Base-by-base conservation (phyloP, 53 echinoderm and acorn worm genomes). In the Paelopatides confundens region DNA sequence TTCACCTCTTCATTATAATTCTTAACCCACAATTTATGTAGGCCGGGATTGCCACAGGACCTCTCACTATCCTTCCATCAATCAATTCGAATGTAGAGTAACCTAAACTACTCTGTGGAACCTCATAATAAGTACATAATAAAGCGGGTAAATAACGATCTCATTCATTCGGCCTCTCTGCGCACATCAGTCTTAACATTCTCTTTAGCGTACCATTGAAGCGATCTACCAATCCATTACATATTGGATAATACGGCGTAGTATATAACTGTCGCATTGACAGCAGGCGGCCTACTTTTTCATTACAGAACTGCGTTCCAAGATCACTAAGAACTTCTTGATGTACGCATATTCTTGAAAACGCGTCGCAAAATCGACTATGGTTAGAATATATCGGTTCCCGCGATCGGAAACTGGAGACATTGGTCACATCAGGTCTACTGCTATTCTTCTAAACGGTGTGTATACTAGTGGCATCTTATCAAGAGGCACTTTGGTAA, bases 11-110 rank as follows among this genome's bases (percentile, higher is more conserved):
- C 87, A 66, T 77, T 65, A 1, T 3, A 10, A 6, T 33, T 26
- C 33, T 71, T 31, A 1, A 67, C 92, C 33, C 93, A 93, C 11
- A 88, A 31, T 10, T 94, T 91, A 65, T 85, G 28, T 2, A 94
- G 47, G n/a, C n/a, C n/a, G n/a, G n/a, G 37, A 94, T 89, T 24
- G 62, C 54, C 5, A 94, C 23, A 6, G 95, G 92, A 12, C 92
- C 95, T 35, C 95, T 79, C 28, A 94, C 92, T 5, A 63, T 70
- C 28, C 95, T 82, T 21, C 90, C 95, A 70, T 85, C 90, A 47
- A 94, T 51, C 32, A 92, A 37, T 47, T 92, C 90, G 65, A 94
- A 94, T 0, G 92, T 92, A 11, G 95, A 92, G 63, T 92, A 94
- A 3, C 87, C 85, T 35, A 87, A 52, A 8, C 86, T 86, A 21